Conservation (phyloP, 2,797 vertebrate genomes). For the Parambassis ranga region DNA sequence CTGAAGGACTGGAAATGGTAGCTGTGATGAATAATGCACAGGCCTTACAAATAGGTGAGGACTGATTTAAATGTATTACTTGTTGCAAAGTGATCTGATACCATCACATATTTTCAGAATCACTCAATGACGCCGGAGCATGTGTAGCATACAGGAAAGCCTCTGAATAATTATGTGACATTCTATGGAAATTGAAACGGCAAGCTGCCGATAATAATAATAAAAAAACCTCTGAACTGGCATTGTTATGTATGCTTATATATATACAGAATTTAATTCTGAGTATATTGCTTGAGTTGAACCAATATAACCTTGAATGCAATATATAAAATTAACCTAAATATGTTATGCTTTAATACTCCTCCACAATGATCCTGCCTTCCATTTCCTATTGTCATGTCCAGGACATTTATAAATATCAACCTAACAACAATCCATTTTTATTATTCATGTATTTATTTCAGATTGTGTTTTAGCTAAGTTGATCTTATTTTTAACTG, state of each 20-base stretch:
- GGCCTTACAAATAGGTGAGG: slow-evolving; percentile 35
- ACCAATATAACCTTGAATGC: background rate
- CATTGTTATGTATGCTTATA: background rate
- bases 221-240: background rate
- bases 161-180: slow-evolving; percentile 32
- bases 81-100: slow-evolving; percentile 55
- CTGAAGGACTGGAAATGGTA: slow-evolving; percentile 19
- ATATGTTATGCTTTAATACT: background rate
- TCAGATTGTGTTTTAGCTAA: too few species aligned
- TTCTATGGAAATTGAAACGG: slow-evolving; percentile 29
- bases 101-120: slow-evolving; percentile 35
- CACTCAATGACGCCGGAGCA: slow-evolving; percentile 4
- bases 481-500: too few species aligned
- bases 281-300: background rate
- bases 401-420: too few species aligned
- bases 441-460: too few species aligned
- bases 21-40: slow-evolving; percentile 47
- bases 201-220: too few species aligned
- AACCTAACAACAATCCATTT: too few species aligned
- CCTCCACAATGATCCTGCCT: background rate
- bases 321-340: background rate
- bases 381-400: too few species aligned
- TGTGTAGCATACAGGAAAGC: background rate
- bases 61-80: slow-evolving; percentile 59
- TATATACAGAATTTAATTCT: background rate